These are phyloP conservation scores for Chondrilla cf. caribensis DNA, from an alignment of 37 sponge, comb jelly and placozoan species.

Conservation along the genomic window DNA sequence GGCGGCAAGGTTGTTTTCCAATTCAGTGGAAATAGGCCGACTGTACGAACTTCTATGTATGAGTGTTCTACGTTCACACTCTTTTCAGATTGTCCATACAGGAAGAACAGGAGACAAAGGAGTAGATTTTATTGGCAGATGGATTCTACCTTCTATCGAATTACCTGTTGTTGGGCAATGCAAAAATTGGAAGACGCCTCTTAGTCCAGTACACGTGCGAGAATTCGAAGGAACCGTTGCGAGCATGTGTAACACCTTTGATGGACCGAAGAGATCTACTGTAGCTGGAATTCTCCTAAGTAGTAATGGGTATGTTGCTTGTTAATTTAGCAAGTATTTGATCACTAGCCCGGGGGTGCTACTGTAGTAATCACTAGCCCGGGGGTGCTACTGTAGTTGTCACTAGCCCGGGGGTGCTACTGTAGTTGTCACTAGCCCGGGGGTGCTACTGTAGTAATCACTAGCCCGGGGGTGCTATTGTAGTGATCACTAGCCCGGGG, in stretches of 20 bases:
- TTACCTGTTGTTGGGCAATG: conserved; percentile 62
- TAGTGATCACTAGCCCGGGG: too few species aligned
- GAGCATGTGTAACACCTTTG: neutral
- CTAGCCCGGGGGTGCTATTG: too few species aligned
- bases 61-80: conserved; percentile 29
- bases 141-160: conserved; percentile 48
- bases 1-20: neutral
- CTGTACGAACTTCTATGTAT: conserved; percentile 48
- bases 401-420: too few species aligned
- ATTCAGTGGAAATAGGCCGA: conserved; percentile 29
- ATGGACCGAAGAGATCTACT: neutral
- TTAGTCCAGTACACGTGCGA: conserved; percentile 34
- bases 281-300: conserved; percentile 33
- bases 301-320: conserved; percentile 26
- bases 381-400: too few species aligned
- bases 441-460: too few species aligned
- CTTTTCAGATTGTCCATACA: conserved; percentile 53
- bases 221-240: conserved; percentile 45
- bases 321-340: too few species aligned
- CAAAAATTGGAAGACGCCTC: conserved; percentile 32
- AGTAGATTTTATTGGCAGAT: conserved; percentile 66
- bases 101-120: conserved; percentile 65
- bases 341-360: too few species aligned
- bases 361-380: too few species aligned
- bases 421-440: too few species aligned